Evolutionary conservation across 2,888 invertebrate genomes (phyloP), one percentile per base, ranked within the genome.

Genomic region (Argynnis bischoffii): DNA sequence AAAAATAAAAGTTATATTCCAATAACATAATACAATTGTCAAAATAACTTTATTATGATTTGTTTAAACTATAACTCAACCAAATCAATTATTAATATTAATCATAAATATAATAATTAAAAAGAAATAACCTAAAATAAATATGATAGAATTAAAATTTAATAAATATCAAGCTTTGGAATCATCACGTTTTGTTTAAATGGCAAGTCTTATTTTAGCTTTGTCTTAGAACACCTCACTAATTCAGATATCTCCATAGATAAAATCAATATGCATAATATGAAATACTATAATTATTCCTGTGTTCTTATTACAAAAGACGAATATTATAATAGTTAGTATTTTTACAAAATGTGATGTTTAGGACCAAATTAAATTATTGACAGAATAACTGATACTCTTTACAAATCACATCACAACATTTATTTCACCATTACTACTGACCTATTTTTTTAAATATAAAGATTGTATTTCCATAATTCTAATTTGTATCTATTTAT

Each of bases 131-230:
- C 47, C 54, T 50, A 71, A 21, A 72, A 69, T 73, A 73, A 73
- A 72, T 67, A 73, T 69, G 50, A 31, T 66, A 77, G 14, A 65
- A 70, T 61, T 72, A 81, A 84, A 84, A 86, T 82, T 80, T 80
- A 83, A 76, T 77, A 79, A 67, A 73, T 78, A 76, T 77, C 79
- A 76, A 81, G 84, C 90, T 89, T 89, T 88, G 89, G 89, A 80
- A 78, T 81, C 78, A 87, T 88, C 84, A 87, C 87, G 83, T 80
- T 83, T 70, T 79, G 73, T 59, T 80, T 80, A 72, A 84, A 87
- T 88, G 89, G 89, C 89, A 89, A 89, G 88, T 81, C 64, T 64
- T 65, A 65, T 41, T 55, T 57, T 47, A 46, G 47, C 21, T 65
- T 67, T 67, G 6, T 67, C 46, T 57, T 59, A 16, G 21, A 51